Evolutionary conservation across 2,113 vertebrate species (phyloP).

Genomic region (Promerops cafer): DNA sequence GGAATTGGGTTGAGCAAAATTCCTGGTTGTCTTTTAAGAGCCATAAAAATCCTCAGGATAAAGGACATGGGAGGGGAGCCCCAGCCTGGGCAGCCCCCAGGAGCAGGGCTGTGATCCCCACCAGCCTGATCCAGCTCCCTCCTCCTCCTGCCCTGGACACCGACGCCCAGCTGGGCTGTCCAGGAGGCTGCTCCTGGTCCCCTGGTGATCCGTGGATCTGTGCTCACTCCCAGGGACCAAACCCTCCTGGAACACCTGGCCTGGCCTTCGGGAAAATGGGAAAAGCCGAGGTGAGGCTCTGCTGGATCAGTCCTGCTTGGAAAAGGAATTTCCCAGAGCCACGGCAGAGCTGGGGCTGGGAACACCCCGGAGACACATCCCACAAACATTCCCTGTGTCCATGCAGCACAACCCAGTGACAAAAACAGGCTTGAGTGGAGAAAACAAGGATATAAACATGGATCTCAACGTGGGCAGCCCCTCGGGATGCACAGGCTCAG

Average conservation of each 20-base stretch:
- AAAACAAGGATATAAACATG: accelerated
- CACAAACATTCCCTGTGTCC: background rate
- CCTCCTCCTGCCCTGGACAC: background rate
- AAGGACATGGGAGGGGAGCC: background rate
- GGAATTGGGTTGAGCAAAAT: background rate
- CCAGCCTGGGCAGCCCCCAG: background rate
- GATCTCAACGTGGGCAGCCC: background rate
- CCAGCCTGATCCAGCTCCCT: background rate
- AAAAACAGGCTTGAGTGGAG: background rate
- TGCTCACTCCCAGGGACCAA: background rate
- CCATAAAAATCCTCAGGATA: background rate
- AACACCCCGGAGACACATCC: background rate
- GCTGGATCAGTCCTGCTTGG: background rate
- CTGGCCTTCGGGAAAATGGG: accelerated
- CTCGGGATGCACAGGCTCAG: background rate
- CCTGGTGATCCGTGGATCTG: background rate
- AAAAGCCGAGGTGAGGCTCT: background rate
- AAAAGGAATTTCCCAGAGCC: background rate
- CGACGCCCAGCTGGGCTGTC: background rate
- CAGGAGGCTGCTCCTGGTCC: background rate
- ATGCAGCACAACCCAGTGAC: background rate
- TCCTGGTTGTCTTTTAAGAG: background rate
- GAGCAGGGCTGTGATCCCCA: background rate
- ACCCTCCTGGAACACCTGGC: background rate
- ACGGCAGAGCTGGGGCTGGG: background rate